Base-by-base conservation (phyloP, 2,888 invertebrate genomes). In the Apodemia zela region DNA sequence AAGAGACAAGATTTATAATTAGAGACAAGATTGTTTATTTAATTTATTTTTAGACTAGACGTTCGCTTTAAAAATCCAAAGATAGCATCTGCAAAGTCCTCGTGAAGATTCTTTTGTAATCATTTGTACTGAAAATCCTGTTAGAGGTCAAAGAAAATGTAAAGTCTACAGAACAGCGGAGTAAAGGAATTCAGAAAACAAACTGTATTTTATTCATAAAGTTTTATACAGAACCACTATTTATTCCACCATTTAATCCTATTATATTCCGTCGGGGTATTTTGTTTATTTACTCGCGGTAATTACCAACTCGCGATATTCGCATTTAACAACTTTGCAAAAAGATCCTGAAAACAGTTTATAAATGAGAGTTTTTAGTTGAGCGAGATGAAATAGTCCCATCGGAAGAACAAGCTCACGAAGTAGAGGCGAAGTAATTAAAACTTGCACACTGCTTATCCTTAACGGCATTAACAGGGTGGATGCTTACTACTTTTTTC, bases 281-380 rank as follows among this genome's bases (percentile, higher is more conserved):
- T 65, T 62, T 61, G 62, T 66, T 66, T 65, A 63, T 69, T 67
- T 61, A 60, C 45, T 61, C 45, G 57, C 58, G 60, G 64, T 66
- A 67, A 68, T 69, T 65, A 69, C 61, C 61, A 63, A 63, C 61
- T 67, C 63, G 62, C 68, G 64, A 73, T 75, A 78, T 77, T 74
- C 69, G 71, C 73, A 74, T 78, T 77, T 73, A 74, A 73, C 72
- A 74, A 73, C 67, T 78, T 76, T 70, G 74, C 78, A 78, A 80
- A 75, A 73, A 77, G 75, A 68, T 72, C 71, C 69, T 71, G 73
- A 74, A 74, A 81, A 80, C 68, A 66, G 79, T 82, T 82, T 81
- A 82, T 85, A 83, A 85, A 85, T 79, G 80, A 78, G 80, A 82
- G 82, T 85, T 85, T 85, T 85, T 80, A 82, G 83, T 83, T 82